Conservation (phyloP, 2,797 vertebrate species). For the Trichosurus vulpecula region DNA sequence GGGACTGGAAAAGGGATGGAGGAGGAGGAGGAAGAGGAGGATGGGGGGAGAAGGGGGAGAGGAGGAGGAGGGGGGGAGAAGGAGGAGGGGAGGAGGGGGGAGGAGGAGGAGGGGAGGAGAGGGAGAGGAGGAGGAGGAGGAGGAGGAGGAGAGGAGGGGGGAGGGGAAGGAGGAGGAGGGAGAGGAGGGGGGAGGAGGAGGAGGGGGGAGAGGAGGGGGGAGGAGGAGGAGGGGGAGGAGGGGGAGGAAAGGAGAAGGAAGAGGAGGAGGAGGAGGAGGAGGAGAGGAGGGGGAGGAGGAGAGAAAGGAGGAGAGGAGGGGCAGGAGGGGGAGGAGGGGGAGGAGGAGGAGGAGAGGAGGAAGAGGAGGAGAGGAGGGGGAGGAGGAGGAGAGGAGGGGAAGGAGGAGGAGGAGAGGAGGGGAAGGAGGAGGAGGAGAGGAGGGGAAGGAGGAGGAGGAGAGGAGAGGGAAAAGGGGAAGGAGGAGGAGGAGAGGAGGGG, state of each 20-base stretch:
- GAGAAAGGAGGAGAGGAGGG: not conserved
- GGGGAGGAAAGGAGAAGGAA: accelerated
- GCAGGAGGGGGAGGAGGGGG: too few species aligned
- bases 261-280: not conserved
- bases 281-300: not conserved
- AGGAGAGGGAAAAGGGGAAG: too few species aligned
- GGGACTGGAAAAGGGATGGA: too few species aligned
- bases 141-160: not conserved
- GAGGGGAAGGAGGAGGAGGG: not conserved
- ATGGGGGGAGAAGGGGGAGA: not conserved
- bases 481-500: too few species aligned
- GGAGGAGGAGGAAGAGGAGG: too few species aligned
- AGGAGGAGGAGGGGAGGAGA: not conserved
- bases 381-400: too few species aligned
- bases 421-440: too few species aligned
- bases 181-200: not conserved
- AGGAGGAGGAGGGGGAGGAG: not conserved
- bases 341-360: not conserved
- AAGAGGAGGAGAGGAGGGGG: too few species aligned
- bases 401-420: not conserved
- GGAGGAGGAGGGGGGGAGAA: not conserved
- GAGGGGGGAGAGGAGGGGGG: not conserved
- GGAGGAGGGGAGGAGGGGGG: accelerated
- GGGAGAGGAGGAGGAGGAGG: not conserved
- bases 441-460: not conserved